Conservation (phyloP, 2,797 vertebrate species). For the Intellagama lesueurii region DNA sequence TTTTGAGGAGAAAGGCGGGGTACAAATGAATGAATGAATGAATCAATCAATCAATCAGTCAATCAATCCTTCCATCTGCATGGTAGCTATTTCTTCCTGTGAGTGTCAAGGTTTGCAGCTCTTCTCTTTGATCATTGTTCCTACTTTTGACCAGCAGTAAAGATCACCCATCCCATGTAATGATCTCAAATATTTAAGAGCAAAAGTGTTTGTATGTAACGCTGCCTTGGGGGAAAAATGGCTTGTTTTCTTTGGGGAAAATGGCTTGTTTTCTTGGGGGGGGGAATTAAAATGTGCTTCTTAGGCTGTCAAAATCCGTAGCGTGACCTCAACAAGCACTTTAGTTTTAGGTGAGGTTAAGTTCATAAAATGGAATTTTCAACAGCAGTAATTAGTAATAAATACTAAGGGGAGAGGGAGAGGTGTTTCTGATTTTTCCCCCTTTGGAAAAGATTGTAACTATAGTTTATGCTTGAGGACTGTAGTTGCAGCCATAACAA, state of each 20-base stretch:
- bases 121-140: constrained; percentile 5
- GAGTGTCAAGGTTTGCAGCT: neutral
- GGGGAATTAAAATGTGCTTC: constrained; percentile 23
- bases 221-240: neutral
- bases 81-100: neutral
- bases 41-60: too few relatives aligned
- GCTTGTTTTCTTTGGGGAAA: constrained; percentile 7
- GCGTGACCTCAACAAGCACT: neutral
- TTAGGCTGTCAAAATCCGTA: constrained; percentile 20
- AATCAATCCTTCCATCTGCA: neutral
- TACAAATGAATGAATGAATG: too few relatives aligned
- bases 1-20: too few relatives aligned
- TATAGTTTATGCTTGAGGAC: neutral
- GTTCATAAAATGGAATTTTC: constrained; percentile 39
- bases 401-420: neutral
- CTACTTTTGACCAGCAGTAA: constrained; percentile 16
- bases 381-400: neutral
- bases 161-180: neutral
- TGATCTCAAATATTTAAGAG: constrained; percentile 26
- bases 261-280: neutral
- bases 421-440: neutral
- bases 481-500: neutral
- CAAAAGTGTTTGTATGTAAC: constrained; percentile 22
- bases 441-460: constrained; percentile 6
- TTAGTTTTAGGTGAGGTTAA: constrained; percentile 16